Conservation (phyloP, 2,113 vertebrate genomes). For the Cochlearius cochlearius region DNA sequence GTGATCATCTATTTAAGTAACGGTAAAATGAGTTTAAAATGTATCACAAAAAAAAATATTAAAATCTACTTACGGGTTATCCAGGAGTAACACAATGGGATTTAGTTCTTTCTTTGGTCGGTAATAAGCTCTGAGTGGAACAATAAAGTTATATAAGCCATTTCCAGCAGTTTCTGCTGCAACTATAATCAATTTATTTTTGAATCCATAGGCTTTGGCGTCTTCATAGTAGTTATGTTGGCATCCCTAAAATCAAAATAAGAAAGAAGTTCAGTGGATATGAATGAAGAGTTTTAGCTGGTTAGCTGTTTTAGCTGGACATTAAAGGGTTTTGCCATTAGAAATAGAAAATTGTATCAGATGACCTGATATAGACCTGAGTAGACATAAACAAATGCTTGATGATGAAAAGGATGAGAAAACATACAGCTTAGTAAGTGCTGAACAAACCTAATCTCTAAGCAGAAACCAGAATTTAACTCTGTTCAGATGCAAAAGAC, state of each 20-base stretch:
- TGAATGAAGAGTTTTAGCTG: neutral
- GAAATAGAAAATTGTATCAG: neutral
- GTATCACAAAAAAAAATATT: neutral
- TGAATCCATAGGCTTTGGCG: conserved; percentile 96
- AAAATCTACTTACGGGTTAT: conserved; percentile 88
- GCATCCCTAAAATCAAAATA: conserved; percentile 82
- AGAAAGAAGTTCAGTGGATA: neutral
- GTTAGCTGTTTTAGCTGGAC: neutral
- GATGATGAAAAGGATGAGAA: neutral
- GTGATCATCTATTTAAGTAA: neutral
- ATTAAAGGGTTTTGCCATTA: neutral
- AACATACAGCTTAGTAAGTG: neutral
- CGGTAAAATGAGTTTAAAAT: neutral
- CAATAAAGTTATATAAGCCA: conserved; percentile 96
- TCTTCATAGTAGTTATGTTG: conserved; percentile 94
- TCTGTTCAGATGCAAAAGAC: neutral
- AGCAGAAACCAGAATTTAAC: neutral
- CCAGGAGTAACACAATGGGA: conserved; percentile 92
- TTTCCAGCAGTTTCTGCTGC: conserved; percentile 97
- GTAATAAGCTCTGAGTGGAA: conserved; percentile 97
- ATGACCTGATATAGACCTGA: neutral
- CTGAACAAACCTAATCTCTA: neutral
- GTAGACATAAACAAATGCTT: neutral
- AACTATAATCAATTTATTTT: conserved; percentile 96
- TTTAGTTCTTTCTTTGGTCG: conserved; percentile 94